Conservation (phyloP, 1,140 invertebrate species). For the Drosophila arawakana region DNA sequence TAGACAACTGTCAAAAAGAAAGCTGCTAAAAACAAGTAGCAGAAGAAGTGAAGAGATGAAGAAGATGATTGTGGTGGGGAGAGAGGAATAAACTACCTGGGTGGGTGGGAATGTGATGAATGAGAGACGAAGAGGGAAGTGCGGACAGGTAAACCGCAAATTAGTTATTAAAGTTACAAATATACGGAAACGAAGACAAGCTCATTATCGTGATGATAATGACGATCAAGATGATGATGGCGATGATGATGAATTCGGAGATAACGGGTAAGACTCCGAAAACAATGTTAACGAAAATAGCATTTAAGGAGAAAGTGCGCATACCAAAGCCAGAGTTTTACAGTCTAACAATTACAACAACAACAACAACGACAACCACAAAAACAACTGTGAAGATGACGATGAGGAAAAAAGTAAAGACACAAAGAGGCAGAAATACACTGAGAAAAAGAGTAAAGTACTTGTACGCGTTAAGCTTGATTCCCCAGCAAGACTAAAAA, state of each 20-base stretch:
- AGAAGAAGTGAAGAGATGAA: neutral
- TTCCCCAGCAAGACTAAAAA: too few relatives aligned
- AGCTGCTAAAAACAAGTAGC: constrained; percentile 34
- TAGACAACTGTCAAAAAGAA: constrained; percentile 32
- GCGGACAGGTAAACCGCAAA: constrained; percentile 62
- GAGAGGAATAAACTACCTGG: too few relatives aligned
- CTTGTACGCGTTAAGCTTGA: too few relatives aligned
- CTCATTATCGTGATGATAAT: neutral
- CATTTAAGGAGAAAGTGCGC: constrained; percentile 79
- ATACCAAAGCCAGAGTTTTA: constrained; percentile 73
- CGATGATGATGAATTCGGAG: constrained; percentile 30
- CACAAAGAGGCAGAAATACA: constrained; percentile 17
- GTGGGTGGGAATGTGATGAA: too few relatives aligned
- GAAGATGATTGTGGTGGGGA: neutral
- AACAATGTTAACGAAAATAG: constrained; percentile 78
- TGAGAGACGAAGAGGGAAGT: constrained; percentile 20
- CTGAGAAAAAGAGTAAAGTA: too few relatives aligned
- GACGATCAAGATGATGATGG: neutral
- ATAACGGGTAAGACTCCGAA: constrained; percentile 45
- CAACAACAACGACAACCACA: constrained; percentile 35
- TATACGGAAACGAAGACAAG: constrained; percentile 35
- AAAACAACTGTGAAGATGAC: constrained; percentile 37
- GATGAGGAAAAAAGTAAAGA: constrained; percentile 32
- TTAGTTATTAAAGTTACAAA: constrained; percentile 62
- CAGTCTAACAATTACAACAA: constrained; percentile 75